phyloP scores from a whole-genome alignment of 2,888 invertebrate genomes.

The Melanostoma scalare region DNA sequence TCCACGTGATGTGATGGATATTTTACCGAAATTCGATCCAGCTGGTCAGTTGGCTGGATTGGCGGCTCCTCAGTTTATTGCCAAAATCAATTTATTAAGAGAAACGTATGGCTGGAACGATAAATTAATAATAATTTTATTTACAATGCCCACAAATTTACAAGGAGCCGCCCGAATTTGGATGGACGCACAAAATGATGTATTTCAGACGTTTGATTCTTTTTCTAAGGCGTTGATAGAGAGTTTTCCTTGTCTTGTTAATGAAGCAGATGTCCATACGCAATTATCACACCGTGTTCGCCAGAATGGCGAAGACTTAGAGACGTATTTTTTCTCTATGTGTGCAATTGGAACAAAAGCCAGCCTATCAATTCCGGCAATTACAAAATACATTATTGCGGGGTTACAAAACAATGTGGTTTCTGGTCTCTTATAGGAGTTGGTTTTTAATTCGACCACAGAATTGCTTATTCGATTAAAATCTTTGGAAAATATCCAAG shows the following conservation, averaged over 20 bases:
- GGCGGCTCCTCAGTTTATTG: too few species aligned
- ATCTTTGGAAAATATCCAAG: slow-evolving; percentile 7
- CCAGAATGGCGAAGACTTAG: slow-evolving; percentile 13
- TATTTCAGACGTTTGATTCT: slow-evolving; percentile 9
- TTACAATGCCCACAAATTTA: too few species aligned
- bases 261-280: slow-evolving; percentile 21
- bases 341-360: slow-evolving; percentile 34
- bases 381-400: slow-evolving; percentile 31
- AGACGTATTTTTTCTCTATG: slow-evolving; percentile 33
- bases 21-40: too few species aligned
- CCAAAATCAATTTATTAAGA: too few species aligned
- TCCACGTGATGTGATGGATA: too few species aligned
- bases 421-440: neutral
- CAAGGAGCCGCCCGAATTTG: slow-evolving; percentile 25
- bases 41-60: too few species aligned
- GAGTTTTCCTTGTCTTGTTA: slow-evolving; percentile 22
- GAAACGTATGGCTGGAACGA: too few species aligned
- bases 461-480: slow-evolving; percentile 17
- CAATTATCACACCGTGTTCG: slow-evolving; percentile 7
- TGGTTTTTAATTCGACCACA: slow-evolving; percentile 27
- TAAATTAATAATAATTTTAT: too few species aligned
- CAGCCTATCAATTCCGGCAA: slow-evolving; percentile 14
- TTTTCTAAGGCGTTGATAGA: slow-evolving; percentile 5
- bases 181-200: slow-evolving; percentile 12
- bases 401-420: slow-evolving; percentile 17